Base-by-base conservation (phyloP, 1,140 invertebrate genomes). In the Drosophila arawakana region DNA sequence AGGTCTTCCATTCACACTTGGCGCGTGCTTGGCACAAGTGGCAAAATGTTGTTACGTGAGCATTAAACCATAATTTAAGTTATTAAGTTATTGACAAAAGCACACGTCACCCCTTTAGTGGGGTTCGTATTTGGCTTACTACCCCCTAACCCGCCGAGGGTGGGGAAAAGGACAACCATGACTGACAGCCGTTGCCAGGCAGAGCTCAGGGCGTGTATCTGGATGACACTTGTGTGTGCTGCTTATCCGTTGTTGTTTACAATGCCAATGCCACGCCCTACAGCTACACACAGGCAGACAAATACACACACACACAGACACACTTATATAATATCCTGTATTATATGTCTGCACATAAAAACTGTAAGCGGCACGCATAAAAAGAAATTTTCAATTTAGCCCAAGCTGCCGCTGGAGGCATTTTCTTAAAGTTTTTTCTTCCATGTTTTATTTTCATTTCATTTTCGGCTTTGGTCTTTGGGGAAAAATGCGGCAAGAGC, bases 41-140 rank as follows among this genome's bases (percentile, higher is more conserved):
- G 83, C 83, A 88, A 86, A 86, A 86, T 86, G 83, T 88, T 88
- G 84, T 88, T 88, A 88, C 84, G 84, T 89, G 84, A 80, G 80
- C 84, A 89, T 89, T 89, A 89, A 89, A 89, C 80, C 84, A 89
- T 89, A 89, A 89, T 89, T 89, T 89, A 89, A 89, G 84, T 89
- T 89, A 89, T 89, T 89, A 89, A 89, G 84, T 89, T 89, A 89
- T 89, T 89, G 84, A 89, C 80, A 89, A 84, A 89, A 80, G 80
- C 84, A 80, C 84, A 89, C 84, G 80, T 88, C 84, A 88, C 80
- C 84, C 84, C 74, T 80, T 81, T 46, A 44, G 37, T 41, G 21
- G 30, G 21, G 30, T 46, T 58, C 8, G 34, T 39, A 55, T 55
- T 55, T 39, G 15, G 52, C 52, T 55, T 18, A 6, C 47, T 15